A percentile compares a stretch with the other conserved stretches of the same genome.
Evolutionary conservation across 2,797 vertebrate genomes (phyloP).

Genomic region (Dromococcyx pavoninus): DNA sequence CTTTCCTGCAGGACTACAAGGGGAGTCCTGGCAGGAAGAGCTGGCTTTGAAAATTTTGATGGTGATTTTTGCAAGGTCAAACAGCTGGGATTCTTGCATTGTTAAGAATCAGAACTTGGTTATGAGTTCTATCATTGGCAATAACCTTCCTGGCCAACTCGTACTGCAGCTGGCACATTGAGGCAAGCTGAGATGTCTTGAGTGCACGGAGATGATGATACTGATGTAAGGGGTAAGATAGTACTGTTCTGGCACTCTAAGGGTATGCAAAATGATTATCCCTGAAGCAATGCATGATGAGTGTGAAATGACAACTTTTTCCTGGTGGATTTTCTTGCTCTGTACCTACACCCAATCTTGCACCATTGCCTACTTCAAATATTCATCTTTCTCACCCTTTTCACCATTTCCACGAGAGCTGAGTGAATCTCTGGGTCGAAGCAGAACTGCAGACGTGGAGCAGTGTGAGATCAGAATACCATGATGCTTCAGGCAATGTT

Average conservation of each 20-base stretch:
- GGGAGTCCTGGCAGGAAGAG: neutral
- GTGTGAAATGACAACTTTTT: neutral
- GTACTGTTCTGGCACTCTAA: neutral
- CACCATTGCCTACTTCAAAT: neutral
- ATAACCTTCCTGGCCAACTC: neutral
- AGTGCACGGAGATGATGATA: neutral
- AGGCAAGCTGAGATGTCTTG: neutral
- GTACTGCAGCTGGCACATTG: neutral
- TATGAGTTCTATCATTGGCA: neutral
- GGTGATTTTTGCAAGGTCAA: neutral
- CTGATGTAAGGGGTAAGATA: neutral
- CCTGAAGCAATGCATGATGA: neutral
- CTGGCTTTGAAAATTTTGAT: neutral
- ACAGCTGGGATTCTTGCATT: fast-evolving
- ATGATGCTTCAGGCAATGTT: fast-evolving
- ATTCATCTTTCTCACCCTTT: neutral
- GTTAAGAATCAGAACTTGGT: neutral
- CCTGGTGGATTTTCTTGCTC: neutral
- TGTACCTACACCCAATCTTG: neutral
- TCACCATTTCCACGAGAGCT: neutral
- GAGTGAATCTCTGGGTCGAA: neutral
- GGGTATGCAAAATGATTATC: neutral
- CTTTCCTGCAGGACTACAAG: too few relatives aligned
- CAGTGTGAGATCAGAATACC: neutral
- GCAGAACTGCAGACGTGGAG: neutral